Evolutionary conservation across 2,888 invertebrate genomes (phyloP).

Genomic region (Leptodirus hochenwartii): DNA sequence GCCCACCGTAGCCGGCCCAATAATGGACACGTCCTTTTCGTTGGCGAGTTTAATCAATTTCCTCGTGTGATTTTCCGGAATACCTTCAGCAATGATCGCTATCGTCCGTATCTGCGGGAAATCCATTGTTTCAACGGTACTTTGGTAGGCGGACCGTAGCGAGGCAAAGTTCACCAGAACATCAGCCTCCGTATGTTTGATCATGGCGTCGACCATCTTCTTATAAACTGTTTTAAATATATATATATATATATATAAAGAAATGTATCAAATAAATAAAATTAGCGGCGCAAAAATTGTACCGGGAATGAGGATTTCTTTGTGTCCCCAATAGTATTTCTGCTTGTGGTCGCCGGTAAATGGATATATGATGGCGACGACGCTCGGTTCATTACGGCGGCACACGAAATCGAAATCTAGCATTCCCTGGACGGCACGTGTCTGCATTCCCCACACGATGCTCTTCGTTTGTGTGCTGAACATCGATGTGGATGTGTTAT

Average conservation of each 20-base stretch:
- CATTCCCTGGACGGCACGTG: constrained; percentile 91
- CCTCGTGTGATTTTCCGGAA: constrained; percentile 96
- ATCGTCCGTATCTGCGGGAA: constrained; percentile 90
- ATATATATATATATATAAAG: constrained; percentile 2
- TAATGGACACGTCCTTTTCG: constrained; percentile 39
- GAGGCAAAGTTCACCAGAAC: constrained; percentile 97
- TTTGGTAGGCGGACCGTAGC: constrained; percentile 90
- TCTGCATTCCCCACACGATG: constrained; percentile 99
- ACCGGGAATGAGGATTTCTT: constrained; percentile 72
- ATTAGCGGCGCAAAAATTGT: constrained; percentile 3
- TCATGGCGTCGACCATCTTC: constrained; percentile 92
- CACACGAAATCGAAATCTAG: constrained; percentile 92
- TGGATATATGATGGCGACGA: constrained; percentile 95
- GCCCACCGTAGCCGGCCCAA: constrained; percentile 83
- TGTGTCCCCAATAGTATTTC: constrained; percentile 99
- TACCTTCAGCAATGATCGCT: constrained; percentile 98
- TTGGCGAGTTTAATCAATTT: constrained; percentile 75
- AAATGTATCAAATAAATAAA: neutral
- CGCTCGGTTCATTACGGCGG: constrained; percentile 71
- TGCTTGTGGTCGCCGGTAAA: constrained; percentile 98
- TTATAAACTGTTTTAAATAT: constrained; percentile 51
- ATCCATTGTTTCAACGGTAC: constrained; percentile 84
- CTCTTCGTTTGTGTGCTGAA: constrained; percentile 76
- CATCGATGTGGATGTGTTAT: constrained; percentile 29
- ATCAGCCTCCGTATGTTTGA: constrained; percentile 84